Conservation (phyloP, 2,888 invertebrate species). For the Himalopsyche japonica region DNA sequence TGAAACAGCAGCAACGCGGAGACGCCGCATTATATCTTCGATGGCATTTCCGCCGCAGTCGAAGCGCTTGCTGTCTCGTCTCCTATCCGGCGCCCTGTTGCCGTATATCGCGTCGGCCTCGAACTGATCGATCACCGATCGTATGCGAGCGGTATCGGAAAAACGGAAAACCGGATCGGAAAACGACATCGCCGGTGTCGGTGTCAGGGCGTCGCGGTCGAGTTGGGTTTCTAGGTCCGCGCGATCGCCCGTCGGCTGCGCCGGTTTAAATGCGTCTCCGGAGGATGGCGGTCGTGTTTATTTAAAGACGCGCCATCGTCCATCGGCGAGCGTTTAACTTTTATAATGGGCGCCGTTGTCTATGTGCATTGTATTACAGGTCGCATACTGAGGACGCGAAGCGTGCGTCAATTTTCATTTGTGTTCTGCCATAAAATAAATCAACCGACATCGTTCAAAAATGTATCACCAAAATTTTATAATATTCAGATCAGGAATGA, state of each 20-base stretch:
- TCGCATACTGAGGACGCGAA: neutral
- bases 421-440: neutral
- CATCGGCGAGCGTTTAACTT: neutral
- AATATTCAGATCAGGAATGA: no score
- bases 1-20: neutral
- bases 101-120: slow-evolving; percentile 44
- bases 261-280: neutral
- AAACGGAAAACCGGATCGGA: neutral
- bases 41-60: neutral
- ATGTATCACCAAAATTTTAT: no score
- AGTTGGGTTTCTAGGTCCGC: neutral
- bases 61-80: neutral
- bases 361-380: neutral
- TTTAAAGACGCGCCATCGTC: neutral
- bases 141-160: slow-evolving; percentile 43
- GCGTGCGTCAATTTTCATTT: neutral
- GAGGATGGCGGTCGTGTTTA: neutral
- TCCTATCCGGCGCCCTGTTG: neutral
- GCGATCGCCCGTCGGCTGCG: neutral
- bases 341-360: neutral
- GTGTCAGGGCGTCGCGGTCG: neutral
- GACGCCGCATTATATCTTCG: neutral
- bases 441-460: no score
- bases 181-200: neutral
- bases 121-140: slow-evolving; percentile 57